A percentile compares a stretch with the other conserved stretches of the same genome.
Conservation (phyloP, 2,113 vertebrate species). For the Heterotis niloticus region DNA sequence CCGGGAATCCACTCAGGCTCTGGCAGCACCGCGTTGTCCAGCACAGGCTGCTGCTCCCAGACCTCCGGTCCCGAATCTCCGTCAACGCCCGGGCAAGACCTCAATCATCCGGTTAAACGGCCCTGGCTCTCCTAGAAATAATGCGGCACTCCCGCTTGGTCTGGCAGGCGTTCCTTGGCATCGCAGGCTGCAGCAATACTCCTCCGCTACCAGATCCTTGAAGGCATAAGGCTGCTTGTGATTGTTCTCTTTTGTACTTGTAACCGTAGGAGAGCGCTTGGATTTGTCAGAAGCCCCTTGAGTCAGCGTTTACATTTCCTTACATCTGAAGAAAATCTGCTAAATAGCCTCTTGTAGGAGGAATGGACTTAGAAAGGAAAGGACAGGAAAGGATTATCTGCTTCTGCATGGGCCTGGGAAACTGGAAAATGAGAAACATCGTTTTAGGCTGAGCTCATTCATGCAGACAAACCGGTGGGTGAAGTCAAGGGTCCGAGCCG, state of each 20-base stretch:
- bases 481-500: too few species aligned
- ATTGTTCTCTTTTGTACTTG: neutral
- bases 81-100: neutral
- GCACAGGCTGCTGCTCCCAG: neutral
- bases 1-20: too few species aligned
- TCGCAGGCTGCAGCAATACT: neutral
- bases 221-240: neutral
- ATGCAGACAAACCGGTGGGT: too few species aligned
- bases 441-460: too few species aligned
- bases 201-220: neutral
- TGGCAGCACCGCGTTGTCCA: too few species aligned
- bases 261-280: neutral
- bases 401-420: too few species aligned
- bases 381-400: neutral
- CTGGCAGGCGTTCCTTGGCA: neutral
- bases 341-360: neutral
- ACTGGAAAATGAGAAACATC: too few species aligned
- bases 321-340: neutral
- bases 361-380: neutral
- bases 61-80: neutral
- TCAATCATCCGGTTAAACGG: neutral
- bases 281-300: neutral
- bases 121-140: neutral
- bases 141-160: too few species aligned
- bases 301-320: conserved; percentile 15